These are phyloP conservation scores for Ceratina australensis DNA, from an alignment of 1,140 invertebrate genomes.

Conservation along the genomic window DNA sequence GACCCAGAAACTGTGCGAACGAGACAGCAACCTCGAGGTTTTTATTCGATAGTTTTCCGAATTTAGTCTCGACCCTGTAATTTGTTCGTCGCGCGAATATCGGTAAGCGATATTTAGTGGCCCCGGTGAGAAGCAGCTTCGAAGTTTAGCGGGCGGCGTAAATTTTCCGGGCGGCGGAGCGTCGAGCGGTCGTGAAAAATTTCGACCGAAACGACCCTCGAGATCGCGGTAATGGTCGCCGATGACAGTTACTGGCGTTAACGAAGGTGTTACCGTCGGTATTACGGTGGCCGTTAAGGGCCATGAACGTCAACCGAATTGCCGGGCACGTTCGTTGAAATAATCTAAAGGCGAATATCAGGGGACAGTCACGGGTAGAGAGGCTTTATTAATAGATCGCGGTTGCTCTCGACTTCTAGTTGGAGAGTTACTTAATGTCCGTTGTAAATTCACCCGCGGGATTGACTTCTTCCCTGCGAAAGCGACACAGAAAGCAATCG, in stretches of 20 bases:
- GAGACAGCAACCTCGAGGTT: no score
- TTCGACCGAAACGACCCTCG: conserved; percentile 33
- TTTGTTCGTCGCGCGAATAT: no score
- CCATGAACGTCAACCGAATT: conserved; percentile 34
- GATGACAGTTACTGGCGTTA: conserved; percentile 43
- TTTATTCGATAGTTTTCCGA: no score
- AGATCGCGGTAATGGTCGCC: conserved; percentile 43
- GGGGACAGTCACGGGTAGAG: neutral
- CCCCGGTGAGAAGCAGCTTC: no score
- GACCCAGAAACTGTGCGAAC: conserved; percentile 65
- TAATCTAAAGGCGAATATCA: conserved; percentile 40
- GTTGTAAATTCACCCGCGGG: conserved; percentile 18
- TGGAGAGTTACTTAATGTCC: neutral
- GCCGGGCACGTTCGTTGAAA: conserved; percentile 23
- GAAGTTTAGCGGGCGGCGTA: conserved; percentile 28
- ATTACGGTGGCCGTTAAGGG: conserved; percentile 35
- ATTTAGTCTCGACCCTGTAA: no score
- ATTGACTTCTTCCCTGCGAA: conserved; percentile 2
- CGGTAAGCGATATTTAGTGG: no score
- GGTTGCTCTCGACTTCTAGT: neutral
- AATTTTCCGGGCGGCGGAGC: conserved; percentile 38
- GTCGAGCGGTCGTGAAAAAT: conserved; percentile 29
- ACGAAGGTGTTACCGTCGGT: conserved; percentile 39
- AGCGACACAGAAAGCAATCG: conserved; percentile 3
- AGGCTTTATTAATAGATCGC: conserved; percentile 37